Percentiles rank a stretch among this genome's conserved stretches.
phyloP scores from a whole-genome alignment of 2,113 vertebrate genomes.

The Pluvialis apricaria region DNA sequence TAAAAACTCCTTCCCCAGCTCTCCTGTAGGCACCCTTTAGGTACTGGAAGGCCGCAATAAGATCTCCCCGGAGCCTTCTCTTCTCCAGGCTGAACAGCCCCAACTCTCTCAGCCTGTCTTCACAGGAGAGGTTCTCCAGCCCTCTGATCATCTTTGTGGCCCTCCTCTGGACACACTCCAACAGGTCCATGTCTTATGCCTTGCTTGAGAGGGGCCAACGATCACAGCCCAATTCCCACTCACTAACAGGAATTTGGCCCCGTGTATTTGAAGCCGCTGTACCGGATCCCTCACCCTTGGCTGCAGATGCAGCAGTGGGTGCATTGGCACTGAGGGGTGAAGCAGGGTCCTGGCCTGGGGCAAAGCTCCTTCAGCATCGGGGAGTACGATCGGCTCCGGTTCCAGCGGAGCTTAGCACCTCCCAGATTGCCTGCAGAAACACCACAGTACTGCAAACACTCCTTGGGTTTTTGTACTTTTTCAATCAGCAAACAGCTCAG shows the following conservation, averaged over 20 bases:
- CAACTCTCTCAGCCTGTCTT: too few relatives aligned
- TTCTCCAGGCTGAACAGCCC: too few relatives aligned
- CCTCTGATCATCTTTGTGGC: too few relatives aligned
- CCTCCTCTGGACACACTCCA: too few relatives aligned
- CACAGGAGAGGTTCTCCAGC: too few relatives aligned
- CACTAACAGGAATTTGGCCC: neutral
- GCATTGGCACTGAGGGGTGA: neutral
- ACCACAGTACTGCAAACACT: neutral
- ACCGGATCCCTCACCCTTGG: neutral
- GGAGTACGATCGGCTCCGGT: fast-evolving
- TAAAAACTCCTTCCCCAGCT: too few relatives aligned
- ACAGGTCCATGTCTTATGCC: neutral
- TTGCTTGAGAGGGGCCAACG: neutral
- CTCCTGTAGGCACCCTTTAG: too few relatives aligned
- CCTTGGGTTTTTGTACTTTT: neutral
- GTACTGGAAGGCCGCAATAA: too few relatives aligned
- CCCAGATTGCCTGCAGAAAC: neutral
- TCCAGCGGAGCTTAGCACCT: neutral
- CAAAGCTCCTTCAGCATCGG: neutral
- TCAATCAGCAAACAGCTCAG: neutral
- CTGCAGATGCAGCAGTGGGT: neutral
- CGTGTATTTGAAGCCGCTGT: neutral
- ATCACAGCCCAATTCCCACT: neutral
- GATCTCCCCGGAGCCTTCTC: too few relatives aligned
- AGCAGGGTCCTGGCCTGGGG: neutral